These are phyloP conservation scores for Threskiornis aethiopicus DNA, from an alignment of 2,797 vertebrate genomes.

Conservation along the genomic window DNA sequence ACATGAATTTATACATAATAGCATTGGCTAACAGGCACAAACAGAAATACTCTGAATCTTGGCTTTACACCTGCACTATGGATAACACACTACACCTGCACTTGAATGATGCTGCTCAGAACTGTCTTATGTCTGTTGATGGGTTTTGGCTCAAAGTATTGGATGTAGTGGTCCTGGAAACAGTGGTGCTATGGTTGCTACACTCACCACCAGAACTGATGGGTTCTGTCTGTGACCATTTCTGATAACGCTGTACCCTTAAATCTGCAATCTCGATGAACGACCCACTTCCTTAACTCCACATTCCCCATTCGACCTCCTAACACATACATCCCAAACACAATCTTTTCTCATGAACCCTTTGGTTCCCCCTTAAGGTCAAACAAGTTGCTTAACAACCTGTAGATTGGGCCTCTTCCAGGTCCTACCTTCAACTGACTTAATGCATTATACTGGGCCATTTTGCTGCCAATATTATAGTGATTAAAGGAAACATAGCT, in stretches of 20 bases:
- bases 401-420: not conserved
- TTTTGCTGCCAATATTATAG: not conserved
- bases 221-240: not conserved
- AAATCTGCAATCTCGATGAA: fast-evolving
- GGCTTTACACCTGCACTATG: not conserved
- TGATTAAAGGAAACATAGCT: not conserved
- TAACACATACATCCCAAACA: not conserved
- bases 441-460: not conserved
- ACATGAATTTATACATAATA: not conserved
- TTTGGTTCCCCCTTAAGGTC: not conserved
- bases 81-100: not conserved
- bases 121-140: not conserved
- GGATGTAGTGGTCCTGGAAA: not conserved
- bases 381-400: not conserved
- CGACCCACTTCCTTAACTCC: not conserved
- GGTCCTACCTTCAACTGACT: not conserved
- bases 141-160: not conserved
- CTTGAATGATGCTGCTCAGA: not conserved
- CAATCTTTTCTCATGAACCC: not conserved
- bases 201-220: not conserved
- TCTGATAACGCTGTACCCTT: not conserved
- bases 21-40: not conserved
- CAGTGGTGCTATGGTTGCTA: not conserved
- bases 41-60: not conserved
- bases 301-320: not conserved